Percentiles rank a stretch among this genome's conserved stretches.
These are phyloP conservation scores for Epinephelus cyanopodus DNA, from an alignment of 2,113 vertebrate genomes.

Conservation along the genomic window DNA sequence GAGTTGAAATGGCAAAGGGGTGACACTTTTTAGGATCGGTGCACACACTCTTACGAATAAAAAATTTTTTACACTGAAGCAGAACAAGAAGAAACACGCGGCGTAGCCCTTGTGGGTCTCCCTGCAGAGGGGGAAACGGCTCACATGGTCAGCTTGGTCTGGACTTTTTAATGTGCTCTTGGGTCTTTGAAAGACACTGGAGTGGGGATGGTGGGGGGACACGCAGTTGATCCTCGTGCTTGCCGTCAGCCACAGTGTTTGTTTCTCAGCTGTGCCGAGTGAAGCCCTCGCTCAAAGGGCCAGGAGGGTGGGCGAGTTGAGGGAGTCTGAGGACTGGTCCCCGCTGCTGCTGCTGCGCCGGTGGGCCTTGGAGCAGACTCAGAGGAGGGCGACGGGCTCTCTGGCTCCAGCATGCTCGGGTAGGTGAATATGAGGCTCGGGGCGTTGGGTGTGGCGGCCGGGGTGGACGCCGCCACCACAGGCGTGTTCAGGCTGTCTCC, in stretches of 20 bases:
- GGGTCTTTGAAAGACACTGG: conserved; percentile 58
- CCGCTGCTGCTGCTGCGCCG: conserved; percentile 99
- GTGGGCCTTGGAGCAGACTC: conserved; percentile 99
- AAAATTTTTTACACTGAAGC: conserved; percentile 63
- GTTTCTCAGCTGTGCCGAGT: conserved; percentile 35
- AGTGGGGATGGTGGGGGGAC: not conserved
- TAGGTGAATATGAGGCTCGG: conserved; percentile 98
- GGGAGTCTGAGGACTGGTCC: conserved; percentile 99
- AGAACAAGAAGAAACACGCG: conserved; percentile 70
- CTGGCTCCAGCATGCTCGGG: conserved; percentile 96
- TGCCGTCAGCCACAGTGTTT: conserved; percentile 70
- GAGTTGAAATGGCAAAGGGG: conserved; percentile 74
- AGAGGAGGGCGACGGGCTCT: conserved; percentile 94
- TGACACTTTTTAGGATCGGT: conserved; percentile 52
- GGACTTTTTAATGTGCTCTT: conserved; percentile 71
- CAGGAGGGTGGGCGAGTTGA: conserved; percentile 98
- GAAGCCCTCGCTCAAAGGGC: conserved; percentile 88
- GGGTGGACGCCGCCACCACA: conserved; percentile 95
- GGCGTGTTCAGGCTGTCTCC: conserved; percentile 98
- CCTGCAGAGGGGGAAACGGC: conserved; percentile 55
- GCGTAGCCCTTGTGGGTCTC: conserved; percentile 85
- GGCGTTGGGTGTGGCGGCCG: conserved; percentile 93
- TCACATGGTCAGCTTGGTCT: conserved; percentile 76
- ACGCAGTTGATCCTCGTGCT: conserved; percentile 34
- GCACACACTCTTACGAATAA: conserved; percentile 60